Base-by-base conservation (phyloP, 2,888 invertebrate genomes). In the Phymatocera aterrima region DNA sequence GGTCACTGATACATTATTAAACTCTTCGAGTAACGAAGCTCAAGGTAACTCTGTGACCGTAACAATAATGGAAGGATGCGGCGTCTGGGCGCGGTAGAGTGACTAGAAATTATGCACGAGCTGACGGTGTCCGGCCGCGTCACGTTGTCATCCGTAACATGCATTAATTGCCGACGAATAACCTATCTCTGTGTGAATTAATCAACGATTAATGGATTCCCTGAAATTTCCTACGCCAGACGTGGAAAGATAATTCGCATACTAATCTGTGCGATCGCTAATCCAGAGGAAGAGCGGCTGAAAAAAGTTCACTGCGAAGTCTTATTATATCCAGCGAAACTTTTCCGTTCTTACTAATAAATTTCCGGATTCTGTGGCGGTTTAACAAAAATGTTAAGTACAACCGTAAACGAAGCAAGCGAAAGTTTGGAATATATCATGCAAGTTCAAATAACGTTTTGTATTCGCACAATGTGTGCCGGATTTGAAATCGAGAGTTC, bases 101-200 rank as follows among this genome's bases (percentile, higher is more conserved):
- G 72, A 72, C 72, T 51, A 51, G 72, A 72, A 72, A 72, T 72
- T 72, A 72, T 72, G 72, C 72, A 72, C 4, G 34, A 51, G 72
- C 34, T 51, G 72, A 51, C 72, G 72, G 72, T 34, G 72, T 34
- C 34, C 72, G 21, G 72, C 34, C 34, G 34, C 51, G 72, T 72
- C 12, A 31, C 31, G 8, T 34, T 72, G 57, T 40, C 57, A 43
- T 31, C 34, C 28, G 57, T 57, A 57, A 57, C 31, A 43, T 57
- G 40, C 46, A 60, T 37, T 75, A 60, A 75, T 75, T 75, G 75
- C 57, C 60, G 54, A 75, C 75, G 75, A 54, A 60, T 57, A 60
- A 54, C 40, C 40, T n/a, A 51, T 75, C 75, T 34, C 21, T n/a
- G 51, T 31, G 24, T 24, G 15, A 57, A 75, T 75, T 75, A 75